Evolutionary conservation across 2,888 invertebrate species (phyloP), one percentile per base, ranked within the genome.

Genomic region (Nasonovia ribisnigri): DNA sequence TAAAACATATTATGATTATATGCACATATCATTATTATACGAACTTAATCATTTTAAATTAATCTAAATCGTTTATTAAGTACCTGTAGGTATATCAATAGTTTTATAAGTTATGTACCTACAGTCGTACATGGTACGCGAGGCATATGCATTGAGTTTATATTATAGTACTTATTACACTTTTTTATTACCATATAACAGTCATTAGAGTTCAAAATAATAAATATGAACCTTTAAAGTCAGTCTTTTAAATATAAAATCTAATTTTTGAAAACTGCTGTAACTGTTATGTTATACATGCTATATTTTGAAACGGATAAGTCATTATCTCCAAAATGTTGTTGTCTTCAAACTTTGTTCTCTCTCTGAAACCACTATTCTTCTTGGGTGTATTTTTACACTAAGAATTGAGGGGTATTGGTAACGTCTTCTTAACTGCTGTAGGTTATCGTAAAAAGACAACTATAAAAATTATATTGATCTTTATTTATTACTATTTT

Each of bases 351-450:
- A 67, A 16, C 20, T 67, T n/a, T 67, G n/a, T 36, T 6, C n/a
- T 16, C 4, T n/a, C 6, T 36, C 16, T 16, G 36, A 16, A n/a
- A n/a, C n/a, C 11, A n/a, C n/a, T 36, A 67, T 67, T 67, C 36
- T 36, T 16, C 36, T 67, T 20, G n/a, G 16, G 1, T 16, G n/a
- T 67, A 4, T n/a, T 67, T 67, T 67, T 67, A 67, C 36, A 67
- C 6, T 67, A 36, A 67, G 0, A 20, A 36, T 67, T 20, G 6
- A 36, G n/a, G 13, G 10, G 5, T 67, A 36, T 67, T 36, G 16
- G 6, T 67, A n/a, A 51, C n/a, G n/a, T n/a, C 1, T 0, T 1
- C 11, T n/a, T n/a, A n/a, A 67, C 29, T n/a, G 0, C 13, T 13
- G 60, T 67, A 13, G 4, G 13, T 4, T 26, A 26, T 67, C 11